These are phyloP conservation scores for Crambe crambe DNA, from an alignment of 37 sponge, comb jelly and placozoan genomes.

Conservation along the genomic window DNA sequence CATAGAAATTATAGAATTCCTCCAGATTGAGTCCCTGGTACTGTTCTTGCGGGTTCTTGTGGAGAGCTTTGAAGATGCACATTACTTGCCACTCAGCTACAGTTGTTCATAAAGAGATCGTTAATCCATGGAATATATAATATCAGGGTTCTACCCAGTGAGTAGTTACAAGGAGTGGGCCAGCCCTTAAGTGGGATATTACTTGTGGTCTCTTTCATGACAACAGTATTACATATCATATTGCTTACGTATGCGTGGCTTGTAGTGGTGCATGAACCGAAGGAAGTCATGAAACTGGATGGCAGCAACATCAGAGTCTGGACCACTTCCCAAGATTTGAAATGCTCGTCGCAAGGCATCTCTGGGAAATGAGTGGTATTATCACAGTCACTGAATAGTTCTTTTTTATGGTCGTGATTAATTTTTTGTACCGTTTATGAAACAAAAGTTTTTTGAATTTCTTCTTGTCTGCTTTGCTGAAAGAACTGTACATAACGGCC, in stretches of 20 bases:
- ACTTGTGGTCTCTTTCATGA: no score
- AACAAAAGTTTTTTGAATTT: conserved; percentile 72
- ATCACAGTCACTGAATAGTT: neutral
- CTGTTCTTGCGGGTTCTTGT: conserved; percentile 10
- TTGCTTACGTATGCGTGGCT: conserved; percentile 63
- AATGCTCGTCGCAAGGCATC: conserved; percentile 62
- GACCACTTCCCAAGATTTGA: conserved; percentile 6
- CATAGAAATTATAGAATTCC: conserved; percentile 77
- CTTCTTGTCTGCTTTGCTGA: conserved; percentile 51
- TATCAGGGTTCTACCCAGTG: no score
- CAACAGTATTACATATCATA: neutral
- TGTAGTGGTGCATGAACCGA: conserved; percentile 52
- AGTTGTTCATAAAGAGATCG: no score
- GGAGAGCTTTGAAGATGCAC: conserved; percentile 81
- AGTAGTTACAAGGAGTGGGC: no score
- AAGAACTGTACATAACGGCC: conserved; percentile 76
- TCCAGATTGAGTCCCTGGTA: conserved; percentile 26
- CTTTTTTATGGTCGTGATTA: neutral
- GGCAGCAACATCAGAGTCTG: neutral
- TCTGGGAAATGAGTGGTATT: no score
- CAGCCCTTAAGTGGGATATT: no score
- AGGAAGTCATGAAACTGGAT: conserved; percentile 69
- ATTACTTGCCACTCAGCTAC: conserved; percentile 74
- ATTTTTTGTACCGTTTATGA: conserved; percentile 51
- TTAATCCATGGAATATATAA: no score